These are phyloP conservation scores for Stenodera caucasica DNA, from an alignment of 2,888 invertebrate species.

Conservation along the genomic window DNA sequence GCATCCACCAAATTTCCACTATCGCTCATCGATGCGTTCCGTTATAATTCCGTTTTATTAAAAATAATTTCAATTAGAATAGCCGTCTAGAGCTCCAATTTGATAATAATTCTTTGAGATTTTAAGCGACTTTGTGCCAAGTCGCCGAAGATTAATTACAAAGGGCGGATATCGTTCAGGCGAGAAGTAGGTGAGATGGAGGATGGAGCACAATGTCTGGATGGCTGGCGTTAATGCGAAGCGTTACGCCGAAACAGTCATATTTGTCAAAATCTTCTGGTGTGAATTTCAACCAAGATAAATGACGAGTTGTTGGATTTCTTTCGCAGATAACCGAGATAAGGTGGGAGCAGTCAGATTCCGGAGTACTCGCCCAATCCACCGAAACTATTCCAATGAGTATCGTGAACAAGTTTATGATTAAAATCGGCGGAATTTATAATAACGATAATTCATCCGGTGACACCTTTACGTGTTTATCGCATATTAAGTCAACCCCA, in stretches of 20 bases:
- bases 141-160: background rate
- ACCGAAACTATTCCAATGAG: no score
- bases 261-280: background rate
- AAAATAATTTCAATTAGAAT: no score
- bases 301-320: background rate
- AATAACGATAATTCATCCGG: background rate
- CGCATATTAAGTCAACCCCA: slow-evolving; percentile 1
- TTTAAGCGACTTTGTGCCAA: background rate
- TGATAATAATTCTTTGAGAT: slow-evolving; percentile 9
- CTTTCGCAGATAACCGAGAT: no score
- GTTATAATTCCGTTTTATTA: no score
- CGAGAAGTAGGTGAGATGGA: background rate
- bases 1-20: background rate
- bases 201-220: background rate
- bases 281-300: background rate
- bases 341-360: no score
- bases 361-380: no score
- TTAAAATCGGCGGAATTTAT: background rate
- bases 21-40: no score
- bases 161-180: background rate
- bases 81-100: slow-evolving; percentile 19
- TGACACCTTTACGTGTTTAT: background rate
- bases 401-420: background rate
- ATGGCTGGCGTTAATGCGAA: background rate
- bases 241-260: background rate